Evolutionary conservation across 2,797 vertebrate species (phyloP).

Genomic region (Vipera latastei): DNA sequence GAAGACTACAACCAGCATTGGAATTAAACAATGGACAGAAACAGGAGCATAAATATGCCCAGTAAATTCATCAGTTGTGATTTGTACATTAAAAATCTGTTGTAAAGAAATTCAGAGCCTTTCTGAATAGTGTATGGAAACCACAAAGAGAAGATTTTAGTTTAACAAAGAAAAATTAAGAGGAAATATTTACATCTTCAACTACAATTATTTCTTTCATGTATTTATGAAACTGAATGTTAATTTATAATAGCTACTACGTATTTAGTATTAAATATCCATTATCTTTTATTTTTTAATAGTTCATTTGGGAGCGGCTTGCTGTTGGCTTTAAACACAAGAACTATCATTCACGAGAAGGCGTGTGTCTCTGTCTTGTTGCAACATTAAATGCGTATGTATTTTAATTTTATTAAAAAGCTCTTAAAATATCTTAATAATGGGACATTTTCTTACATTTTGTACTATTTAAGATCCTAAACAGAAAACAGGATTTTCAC

Average conservation of each 20-base stretch:
- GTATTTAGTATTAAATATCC: not conserved
- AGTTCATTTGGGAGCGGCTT: slow-evolving; percentile 93
- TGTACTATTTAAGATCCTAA: not conserved
- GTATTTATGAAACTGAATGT: not conserved
- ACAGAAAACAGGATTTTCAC: not conserved
- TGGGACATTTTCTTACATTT: slow-evolving; percentile 28
- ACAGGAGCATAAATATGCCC: not conserved
- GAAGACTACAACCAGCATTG: slow-evolving; percentile 25
- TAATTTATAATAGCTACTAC: not conserved
- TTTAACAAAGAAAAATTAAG: not conserved
- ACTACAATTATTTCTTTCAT: not conserved
- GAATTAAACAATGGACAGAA: slow-evolving; percentile 34
- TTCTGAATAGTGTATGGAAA: not conserved
- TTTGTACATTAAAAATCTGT: not conserved
- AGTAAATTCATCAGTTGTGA: not conserved
- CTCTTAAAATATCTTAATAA: not conserved
- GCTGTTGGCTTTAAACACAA: slow-evolving; percentile 93
- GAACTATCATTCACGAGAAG: slow-evolving; percentile 95
- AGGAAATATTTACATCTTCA: slow-evolving; percentile 27
- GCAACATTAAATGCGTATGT: slow-evolving; percentile 90
- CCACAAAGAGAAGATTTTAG: not conserved
- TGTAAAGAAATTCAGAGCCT: slow-evolving; percentile 7
- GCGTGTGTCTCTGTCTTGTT: slow-evolving; percentile 88
- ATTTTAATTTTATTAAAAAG: slow-evolving; percentile 49
- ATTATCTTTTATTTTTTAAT: slow-evolving; percentile 61